Evolutionary conservation across 2,888 invertebrate genomes (phyloP), one percentile per base, ranked within the genome.

Genomic region (Eledona agricola): DNA sequence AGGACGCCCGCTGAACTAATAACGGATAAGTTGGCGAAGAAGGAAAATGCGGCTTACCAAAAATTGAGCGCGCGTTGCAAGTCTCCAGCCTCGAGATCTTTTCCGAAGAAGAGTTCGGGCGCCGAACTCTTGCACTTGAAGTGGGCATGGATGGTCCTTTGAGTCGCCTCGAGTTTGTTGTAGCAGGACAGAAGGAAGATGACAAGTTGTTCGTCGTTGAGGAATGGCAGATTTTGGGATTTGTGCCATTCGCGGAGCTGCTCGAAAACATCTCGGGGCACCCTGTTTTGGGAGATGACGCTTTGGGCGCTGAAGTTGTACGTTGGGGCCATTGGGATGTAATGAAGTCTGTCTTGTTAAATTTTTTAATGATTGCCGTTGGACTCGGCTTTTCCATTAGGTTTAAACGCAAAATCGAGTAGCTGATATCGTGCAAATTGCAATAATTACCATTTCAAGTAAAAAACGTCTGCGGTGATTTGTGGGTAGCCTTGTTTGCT

Each of bases 161-260:
- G 83, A 0, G 83, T 82, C 35, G 78, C 80, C 13, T 83, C 82
- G 60, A 82, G 64, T 23, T 84, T 77, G 46, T 80, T 83, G 53
- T 83, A 80, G 71, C 87, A 87, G 32, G 87, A 85, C 64, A 86
- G 80, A 59, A 85, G 80, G 67, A 88, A 88, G 26, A 85, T 71
- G 16, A 83, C 79, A 43, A 87, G 75, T 70, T 86, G 85, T 72
- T 86, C 84, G 59, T 83, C 80, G 17, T 80, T 80, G 63, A 74
- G 50, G 12, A 54, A 34, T 0, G 76, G 75, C 15, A 73, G 59
- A 7, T 58, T 54, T n/a, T 54, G 57, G 34, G 59, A 31, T 50
- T 26, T 26, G 42, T 70, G 45, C 71, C 72, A 75, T 55, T 60
- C 49, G 46, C 64, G 64, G 6, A 75, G 55, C n/a, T 60, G 60